Percentiles rank a stretch among this genome's conserved stretches.
Evolutionary conservation across 2,888 invertebrate genomes (phyloP).

Genomic region (Antheraea assamensis): DNA sequence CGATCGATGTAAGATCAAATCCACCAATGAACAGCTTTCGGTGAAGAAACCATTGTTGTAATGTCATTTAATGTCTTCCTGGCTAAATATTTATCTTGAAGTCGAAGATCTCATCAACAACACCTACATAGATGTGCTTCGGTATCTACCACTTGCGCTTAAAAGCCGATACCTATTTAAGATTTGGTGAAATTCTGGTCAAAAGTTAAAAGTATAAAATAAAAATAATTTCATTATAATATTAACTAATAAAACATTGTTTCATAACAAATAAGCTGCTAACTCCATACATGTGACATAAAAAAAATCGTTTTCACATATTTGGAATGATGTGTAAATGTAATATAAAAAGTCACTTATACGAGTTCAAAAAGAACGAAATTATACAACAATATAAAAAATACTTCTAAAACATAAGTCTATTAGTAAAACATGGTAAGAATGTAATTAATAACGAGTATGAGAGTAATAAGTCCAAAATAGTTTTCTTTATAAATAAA

Average conservation of each 20-base stretch:
- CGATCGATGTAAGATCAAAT: background rate
- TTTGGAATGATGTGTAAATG: no score
- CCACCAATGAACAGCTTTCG: background rate
- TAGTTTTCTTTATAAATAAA: constrained; percentile 10
- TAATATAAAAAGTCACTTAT: no score
- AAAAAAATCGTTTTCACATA: no score
- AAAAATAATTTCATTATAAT: no score
- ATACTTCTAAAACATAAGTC: background rate
- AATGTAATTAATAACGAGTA: background rate
- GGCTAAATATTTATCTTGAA: background rate
- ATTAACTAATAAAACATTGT: no score
- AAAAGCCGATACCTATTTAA: background rate
- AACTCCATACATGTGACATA: no score
- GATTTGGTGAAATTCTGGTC: background rate
- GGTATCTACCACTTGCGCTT: background rate
- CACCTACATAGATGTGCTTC: background rate
- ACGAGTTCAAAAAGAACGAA: no score
- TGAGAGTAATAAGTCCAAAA: no score
- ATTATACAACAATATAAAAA: no score
- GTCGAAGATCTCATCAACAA: background rate
- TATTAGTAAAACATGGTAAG: background rate
- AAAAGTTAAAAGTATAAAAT: no score
- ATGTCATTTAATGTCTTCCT: background rate
- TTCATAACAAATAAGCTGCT: no score
- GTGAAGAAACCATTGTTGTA: background rate